A percentile compares a stretch with the other conserved stretches of the same genome.
Conservation (phyloP, 2,888 invertebrate genomes). For the Carabus problematicus region DNA sequence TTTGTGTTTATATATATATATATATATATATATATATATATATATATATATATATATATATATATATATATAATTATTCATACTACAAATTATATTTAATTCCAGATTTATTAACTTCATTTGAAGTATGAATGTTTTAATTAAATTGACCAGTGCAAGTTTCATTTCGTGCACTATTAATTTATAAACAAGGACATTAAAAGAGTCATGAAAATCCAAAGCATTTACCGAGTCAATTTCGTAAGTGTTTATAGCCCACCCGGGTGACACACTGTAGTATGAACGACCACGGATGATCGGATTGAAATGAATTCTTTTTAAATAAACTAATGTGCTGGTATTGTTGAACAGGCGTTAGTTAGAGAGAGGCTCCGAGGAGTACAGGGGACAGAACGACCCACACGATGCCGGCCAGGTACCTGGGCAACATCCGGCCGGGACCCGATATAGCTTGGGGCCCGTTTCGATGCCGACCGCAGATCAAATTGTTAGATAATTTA, state of each 20-base stretch:
- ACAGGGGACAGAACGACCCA: constrained; percentile 6
- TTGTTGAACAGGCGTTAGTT: background rate
- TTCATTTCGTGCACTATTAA: too few relatives aligned
- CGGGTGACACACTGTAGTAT: background rate
- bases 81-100: too few relatives aligned
- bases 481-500: constrained; percentile 28
- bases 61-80: too few relatives aligned
- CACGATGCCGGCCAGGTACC: constrained; percentile 8
- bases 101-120: too few relatives aligned
- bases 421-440: constrained; percentile 25
- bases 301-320: constrained; percentile 16
- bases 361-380: background rate
- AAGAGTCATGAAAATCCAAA: too few relatives aligned
- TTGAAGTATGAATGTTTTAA: too few relatives aligned
- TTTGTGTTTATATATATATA: too few relatives aligned
- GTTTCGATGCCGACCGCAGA: constrained; percentile 18
- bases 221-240: too few relatives aligned
- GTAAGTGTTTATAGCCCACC: constrained; percentile 15
- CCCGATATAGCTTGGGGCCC: constrained; percentile 18
- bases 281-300: background rate
- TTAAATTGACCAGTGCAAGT: too few relatives aligned
- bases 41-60: too few relatives aligned
- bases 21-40: too few relatives aligned
- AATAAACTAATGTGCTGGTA: constrained; percentile 5
- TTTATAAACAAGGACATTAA: too few relatives aligned